Evolutionary conservation across 2,113 vertebrate genomes (phyloP), one percentile per base, ranked within the genome.

Genomic region (Climacteris rufus): DNA sequence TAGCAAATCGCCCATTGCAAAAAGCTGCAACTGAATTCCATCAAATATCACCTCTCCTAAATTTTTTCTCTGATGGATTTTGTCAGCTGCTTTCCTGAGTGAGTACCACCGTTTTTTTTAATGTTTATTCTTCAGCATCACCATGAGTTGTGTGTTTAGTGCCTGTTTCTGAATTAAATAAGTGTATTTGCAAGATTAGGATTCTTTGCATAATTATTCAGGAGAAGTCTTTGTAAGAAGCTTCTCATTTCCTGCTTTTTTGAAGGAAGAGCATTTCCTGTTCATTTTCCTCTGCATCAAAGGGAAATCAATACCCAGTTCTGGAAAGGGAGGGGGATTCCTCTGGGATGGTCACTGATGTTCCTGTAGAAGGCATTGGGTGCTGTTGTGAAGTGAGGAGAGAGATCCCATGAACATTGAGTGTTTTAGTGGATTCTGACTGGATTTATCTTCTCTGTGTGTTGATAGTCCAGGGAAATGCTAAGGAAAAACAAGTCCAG

Each of bases 71-170:
- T 66, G 78, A 87, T 96, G 89, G 79, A 69, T 93, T 95, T 87
- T 82, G 66, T 72, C 81, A 80, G 66, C 78, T 85, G 89, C 37
- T 54, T 95, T 91, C 89, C 87, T 50, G 45, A 97, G 94, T 96
- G 94, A 97, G 95, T 96, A 96, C 66, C 65, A 53, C 57, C 74
- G 33, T 0, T 20, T 59, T 37, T 66, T 65, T 64, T 25, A 22
- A 4, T 44, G 21, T 39, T 72, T 56, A 12, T 74, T 42, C 61
- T 69, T 90, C 54, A 50, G 35, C 21, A 3, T 71, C 12, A 4
- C 71, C 50, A 13, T 3, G 3, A 50, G 72, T 54, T 64, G 23
- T 5, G 7, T 9, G 54, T 35, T 33, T 37, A 45, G 39, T 90
- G 27, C 16, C 25, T 86, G 25, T 28, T 65, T 60, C 35, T 74